Base-by-base conservation (phyloP, 2,113 vertebrate species). In the Brachyhypopomus occidentalis region DNA sequence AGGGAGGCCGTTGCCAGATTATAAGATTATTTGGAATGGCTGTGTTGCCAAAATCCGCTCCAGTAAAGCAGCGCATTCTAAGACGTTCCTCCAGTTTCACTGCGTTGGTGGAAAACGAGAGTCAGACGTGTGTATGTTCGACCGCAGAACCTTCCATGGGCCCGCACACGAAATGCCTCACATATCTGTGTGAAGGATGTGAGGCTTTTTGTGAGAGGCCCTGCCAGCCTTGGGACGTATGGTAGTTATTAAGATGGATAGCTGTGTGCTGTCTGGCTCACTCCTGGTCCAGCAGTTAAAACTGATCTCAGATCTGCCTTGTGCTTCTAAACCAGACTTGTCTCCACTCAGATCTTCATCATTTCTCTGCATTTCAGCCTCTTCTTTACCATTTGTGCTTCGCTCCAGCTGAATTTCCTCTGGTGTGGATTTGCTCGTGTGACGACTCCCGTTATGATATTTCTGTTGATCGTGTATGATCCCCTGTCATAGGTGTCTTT, bases 391-490 rank as follows among this genome's bases (percentile, higher is more conserved):
- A 60, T 62, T 30, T 5, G 4, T 74, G 22, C 74, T 71, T 38
- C 4, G 2, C 22, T 58, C 34, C 17, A 45, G 12, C 11, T 25
- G 27, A 14, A 11, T 38, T 30, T 20, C 6, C 3, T 25, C 8
- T 58, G 70, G 56, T 63, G 25, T 38, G 1, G 2, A 38, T 9
- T 89, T 88, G 25, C 83, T 93, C 93, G 92, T 88, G 91, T 92
- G 87, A 92, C 93, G 52, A 41, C 93, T 91, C 91, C 91, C 93
- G 93, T 92, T 94, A 92, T 93, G 94, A 94, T 96, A 95, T 95
- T 87, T 90, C 83, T 90, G 88, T 90, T 90, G 88, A 76, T 89
- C 87, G 89, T 92, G 79, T 91, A 89, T 91, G 94, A 93, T 95
- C 95, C 94, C 92, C 86, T 88, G 87, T 93, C 89, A 90, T 82